Conservation (phyloP, 1,140 invertebrate genomes). For the Spodoptera frugiperda region DNA sequence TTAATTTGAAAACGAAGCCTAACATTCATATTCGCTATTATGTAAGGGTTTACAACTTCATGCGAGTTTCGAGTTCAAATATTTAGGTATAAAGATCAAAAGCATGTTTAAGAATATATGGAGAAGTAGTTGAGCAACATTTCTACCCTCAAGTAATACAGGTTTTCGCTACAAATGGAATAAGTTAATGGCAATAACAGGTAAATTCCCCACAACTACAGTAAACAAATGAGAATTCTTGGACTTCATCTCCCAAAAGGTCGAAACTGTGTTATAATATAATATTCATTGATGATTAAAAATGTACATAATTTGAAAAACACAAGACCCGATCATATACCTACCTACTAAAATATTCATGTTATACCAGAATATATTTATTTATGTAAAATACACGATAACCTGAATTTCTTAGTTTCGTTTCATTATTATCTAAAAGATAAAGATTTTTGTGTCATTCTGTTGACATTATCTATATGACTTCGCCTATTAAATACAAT, state of each 20-base stretch:
- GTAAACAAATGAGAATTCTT: neutral
- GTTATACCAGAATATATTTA: neutral
- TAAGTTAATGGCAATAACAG: neutral
- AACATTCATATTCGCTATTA: too few relatives aligned
- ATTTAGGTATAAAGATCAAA: too few relatives aligned
- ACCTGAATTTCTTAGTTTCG: slow-evolving; percentile 10
- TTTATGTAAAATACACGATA: slow-evolving; percentile 5
- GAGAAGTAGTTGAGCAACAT: neutral
- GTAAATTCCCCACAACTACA: neutral
- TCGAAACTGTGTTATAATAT: too few relatives aligned
- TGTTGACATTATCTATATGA: neutral
- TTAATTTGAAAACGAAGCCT: too few relatives aligned
- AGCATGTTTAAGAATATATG: neutral
- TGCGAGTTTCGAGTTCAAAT: too few relatives aligned
- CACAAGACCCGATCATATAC: neutral
- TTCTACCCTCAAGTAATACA: slow-evolving; percentile 24
- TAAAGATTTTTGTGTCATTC: slow-evolving; percentile 9
- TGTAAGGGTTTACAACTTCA: too few relatives aligned
- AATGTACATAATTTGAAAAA: too few relatives aligned
- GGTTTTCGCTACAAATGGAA: neutral
- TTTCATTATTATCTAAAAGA: neutral
- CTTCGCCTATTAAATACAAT: slow-evolving; percentile 1
- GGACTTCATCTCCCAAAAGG: too few relatives aligned
- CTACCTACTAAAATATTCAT: neutral
- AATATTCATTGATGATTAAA: too few relatives aligned